Evolutionary conservation across 2,113 vertebrate genomes (phyloP).

Genomic region (Mandrillus leucophaeus): DNA sequence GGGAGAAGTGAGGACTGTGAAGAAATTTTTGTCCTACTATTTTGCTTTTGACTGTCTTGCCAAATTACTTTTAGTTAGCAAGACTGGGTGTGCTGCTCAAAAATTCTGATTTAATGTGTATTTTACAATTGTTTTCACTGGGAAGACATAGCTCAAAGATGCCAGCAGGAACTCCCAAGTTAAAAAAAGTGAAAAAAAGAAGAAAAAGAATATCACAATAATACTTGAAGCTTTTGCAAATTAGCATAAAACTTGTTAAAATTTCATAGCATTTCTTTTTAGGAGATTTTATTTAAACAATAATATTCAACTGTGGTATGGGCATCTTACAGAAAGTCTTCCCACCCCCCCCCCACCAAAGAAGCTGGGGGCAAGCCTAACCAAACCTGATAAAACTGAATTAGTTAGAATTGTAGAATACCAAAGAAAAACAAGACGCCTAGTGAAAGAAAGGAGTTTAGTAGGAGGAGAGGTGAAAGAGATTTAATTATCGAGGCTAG

Average conservation of each 20-base stretch:
- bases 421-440: neutral
- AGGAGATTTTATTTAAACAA: neutral
- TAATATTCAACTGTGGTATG: neutral
- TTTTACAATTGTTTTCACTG: neutral
- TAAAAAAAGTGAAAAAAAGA: neutral
- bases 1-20: neutral
- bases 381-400: neutral
- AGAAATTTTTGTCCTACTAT: neutral
- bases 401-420: neutral
- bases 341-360: neutral
- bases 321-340: neutral
- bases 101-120: neutral
- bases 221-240: neutral
- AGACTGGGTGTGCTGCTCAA: neutral
- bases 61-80: constrained; percentile 2
- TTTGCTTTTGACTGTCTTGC: neutral
- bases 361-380: neutral
- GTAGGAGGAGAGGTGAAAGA: neutral
- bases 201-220: neutral
- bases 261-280: neutral
- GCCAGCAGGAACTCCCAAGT: neutral
- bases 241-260: constrained; percentile 21
- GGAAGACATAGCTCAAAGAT: neutral
- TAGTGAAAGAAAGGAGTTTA: neutral
- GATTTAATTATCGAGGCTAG: neutral